A percentile compares a stretch with the other conserved stretches of the same genome.
Evolutionary conservation across 2,888 invertebrate genomes (phyloP).

Genomic region (Drosophila quinaria): DNA sequence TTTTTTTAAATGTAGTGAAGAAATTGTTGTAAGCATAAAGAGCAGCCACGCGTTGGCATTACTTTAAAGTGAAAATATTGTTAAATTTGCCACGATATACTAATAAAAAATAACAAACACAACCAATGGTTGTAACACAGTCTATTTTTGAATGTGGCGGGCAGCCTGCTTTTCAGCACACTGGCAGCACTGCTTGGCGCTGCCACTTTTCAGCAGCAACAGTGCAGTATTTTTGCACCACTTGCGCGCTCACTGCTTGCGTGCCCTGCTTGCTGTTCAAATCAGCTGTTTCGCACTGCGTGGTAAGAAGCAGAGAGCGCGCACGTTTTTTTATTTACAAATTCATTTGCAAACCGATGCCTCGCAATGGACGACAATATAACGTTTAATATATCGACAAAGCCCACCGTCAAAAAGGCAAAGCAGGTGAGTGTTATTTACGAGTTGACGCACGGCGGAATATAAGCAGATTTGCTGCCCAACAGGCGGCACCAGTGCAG

Average conservation of each 20-base stretch:
- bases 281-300: conserved; percentile 37
- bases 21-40: conserved; percentile 49
- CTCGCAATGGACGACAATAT: conserved; percentile 64
- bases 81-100: conserved; percentile 56
- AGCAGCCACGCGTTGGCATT: conserved; percentile 35
- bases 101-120: conserved; percentile 30
- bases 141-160: conserved; percentile 32
- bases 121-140: neutral
- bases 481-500: conserved; percentile 1
- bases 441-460: neutral
- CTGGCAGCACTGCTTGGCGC: conserved; percentile 2
- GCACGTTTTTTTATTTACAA: conserved; percentile 71
- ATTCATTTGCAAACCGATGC: conserved; percentile 20
- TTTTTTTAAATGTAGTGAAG: conserved; percentile 40
- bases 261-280: conserved; percentile 4
- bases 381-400: conserved; percentile 70
- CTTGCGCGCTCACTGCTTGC: conserved; percentile 1
- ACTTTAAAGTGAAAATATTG: conserved; percentile 57
- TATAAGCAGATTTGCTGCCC: neutral
- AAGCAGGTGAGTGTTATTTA: conserved; percentile 50
- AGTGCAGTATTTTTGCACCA: conserved; percentile 1
- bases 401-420: conserved; percentile 37
- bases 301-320: conserved; percentile 47
- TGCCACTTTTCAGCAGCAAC: conserved; percentile 8
- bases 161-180: too few relatives aligned